Evolutionary conservation across 2,888 invertebrate genomes (phyloP), one percentile per base, ranked within the genome.

Genomic region (Nyleta sp.): DNA sequence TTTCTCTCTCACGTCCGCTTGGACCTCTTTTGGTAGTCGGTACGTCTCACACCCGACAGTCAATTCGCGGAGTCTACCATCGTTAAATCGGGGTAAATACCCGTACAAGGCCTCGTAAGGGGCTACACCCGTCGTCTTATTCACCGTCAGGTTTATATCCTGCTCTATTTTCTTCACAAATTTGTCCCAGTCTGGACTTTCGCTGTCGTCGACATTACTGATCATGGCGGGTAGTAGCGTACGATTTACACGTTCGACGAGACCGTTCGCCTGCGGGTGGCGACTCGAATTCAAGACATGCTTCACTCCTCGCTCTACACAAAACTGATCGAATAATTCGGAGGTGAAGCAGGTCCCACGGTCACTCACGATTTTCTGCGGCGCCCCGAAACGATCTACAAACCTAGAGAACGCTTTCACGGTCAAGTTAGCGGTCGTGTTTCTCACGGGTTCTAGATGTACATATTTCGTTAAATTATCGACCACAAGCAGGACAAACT

Each of bases 211-310:
- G 3, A 17, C 44, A 7, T 3, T 10, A 18, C 44, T 20, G 4
- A 44, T 44, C 44, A 44, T 18, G 7, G 20, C 20, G 7, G 44
- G 4, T 11, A 46, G n/a, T 10, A 46, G 18, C 22, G 22, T 33
- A 11, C 60, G 50, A n/a, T 64, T 52, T 17, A 64, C 3, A 3
- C 38, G 35, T 20, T 64, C 31, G 31, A 40, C 71, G 52, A 72
- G 38, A 5, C 52, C 70, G 33, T 50, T 59, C 10, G 70, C 59
- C 15, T 68, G 57, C 0, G 68, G 55, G 13, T 68, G 57, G 4
- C 68, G 46, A 10, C 48, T 57, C 7, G 68, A 70, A 52, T 59
- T 70, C 20, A 70, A 17, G 0, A 40, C 31, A 28, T 68, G 68
- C 8, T 46, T 44, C 3, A 68, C 46, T 0, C 55, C 68, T 8